Percentiles rank a stretch among this genome's conserved stretches.
phyloP scores from a whole-genome alignment of 2,888 invertebrate species.

The Leptopilina myrica region DNA sequence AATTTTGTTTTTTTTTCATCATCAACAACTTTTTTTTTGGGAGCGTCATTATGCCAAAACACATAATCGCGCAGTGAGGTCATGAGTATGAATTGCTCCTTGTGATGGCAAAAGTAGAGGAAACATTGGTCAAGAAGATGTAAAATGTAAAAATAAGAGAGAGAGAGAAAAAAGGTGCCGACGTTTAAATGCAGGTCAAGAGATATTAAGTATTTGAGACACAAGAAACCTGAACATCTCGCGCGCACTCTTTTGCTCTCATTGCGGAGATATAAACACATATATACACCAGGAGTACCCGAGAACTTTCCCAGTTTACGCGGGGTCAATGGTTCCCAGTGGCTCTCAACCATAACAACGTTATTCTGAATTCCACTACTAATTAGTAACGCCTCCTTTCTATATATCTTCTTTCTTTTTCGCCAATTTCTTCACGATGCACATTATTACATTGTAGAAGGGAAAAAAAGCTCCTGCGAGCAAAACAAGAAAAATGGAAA shows the following conservation, averaged over 20 bases:
- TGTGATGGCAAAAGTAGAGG: background rate
- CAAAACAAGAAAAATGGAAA: background rate
- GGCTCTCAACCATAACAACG: conserved; percentile 42
- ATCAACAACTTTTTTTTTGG: background rate
- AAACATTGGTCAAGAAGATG: background rate
- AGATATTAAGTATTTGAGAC: conserved; percentile 38
- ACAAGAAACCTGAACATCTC: conserved; percentile 24
- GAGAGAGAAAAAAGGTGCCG: background rate
- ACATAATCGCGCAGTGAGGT: background rate
- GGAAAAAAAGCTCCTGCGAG: no score
- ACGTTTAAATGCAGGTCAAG: conserved; percentile 19
- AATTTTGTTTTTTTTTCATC: no score
- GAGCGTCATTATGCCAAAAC: background rate
- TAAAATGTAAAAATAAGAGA: background rate
- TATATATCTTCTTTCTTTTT: background rate
- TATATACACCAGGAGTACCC: conserved; percentile 39
- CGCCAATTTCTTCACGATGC: background rate
- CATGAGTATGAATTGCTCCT: background rate
- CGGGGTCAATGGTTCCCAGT: conserved; percentile 46
- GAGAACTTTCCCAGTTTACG: conserved; percentile 46
- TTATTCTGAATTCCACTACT: background rate
- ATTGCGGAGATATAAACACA: conserved; percentile 11
- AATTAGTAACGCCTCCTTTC: conserved; percentile 34
- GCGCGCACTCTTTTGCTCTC: conserved; percentile 22
- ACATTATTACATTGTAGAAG: no score